Conservation (phyloP, 2,113 vertebrate genomes). For the Fulmarus glacialis region DNA sequence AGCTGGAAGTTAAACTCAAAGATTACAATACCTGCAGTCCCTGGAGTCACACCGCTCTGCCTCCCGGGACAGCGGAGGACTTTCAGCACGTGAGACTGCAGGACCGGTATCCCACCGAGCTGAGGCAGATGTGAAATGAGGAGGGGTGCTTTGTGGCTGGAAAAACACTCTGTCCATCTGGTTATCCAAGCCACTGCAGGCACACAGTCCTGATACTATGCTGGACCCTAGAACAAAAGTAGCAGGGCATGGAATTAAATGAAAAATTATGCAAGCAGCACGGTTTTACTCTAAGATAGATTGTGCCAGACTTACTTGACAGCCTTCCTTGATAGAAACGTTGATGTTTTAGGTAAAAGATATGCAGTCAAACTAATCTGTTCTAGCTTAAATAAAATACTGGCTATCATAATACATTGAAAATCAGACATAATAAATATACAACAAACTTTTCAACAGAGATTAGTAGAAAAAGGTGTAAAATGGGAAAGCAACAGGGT, state of each 20-base stretch:
- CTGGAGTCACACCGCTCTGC: neutral
- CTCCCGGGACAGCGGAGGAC: fast-evolving
- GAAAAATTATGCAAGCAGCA: neutral
- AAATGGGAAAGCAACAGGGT: neutral
- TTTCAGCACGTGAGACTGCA: too few species aligned
- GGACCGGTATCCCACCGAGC: too few species aligned
- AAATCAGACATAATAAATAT: neutral
- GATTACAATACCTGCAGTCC: neutral
- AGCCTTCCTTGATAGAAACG: neutral
- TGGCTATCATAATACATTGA: neutral
- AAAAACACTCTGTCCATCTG: neutral
- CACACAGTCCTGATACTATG: fast-evolving
- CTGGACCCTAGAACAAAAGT: neutral
- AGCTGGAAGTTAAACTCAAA: neutral
- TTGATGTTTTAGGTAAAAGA: neutral
- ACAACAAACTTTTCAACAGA: neutral
- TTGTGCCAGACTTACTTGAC: too few species aligned
- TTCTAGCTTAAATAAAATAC: neutral
- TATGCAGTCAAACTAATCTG: neutral
- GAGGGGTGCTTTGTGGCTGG: neutral
- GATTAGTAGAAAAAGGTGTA: neutral
- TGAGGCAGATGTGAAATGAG: too few species aligned
- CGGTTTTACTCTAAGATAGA: neutral
- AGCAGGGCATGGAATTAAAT: neutral
- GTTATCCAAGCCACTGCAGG: neutral